Evolutionary conservation across 2,113 vertebrate species (phyloP).

Genomic region (Scortum barcoo): DNA sequence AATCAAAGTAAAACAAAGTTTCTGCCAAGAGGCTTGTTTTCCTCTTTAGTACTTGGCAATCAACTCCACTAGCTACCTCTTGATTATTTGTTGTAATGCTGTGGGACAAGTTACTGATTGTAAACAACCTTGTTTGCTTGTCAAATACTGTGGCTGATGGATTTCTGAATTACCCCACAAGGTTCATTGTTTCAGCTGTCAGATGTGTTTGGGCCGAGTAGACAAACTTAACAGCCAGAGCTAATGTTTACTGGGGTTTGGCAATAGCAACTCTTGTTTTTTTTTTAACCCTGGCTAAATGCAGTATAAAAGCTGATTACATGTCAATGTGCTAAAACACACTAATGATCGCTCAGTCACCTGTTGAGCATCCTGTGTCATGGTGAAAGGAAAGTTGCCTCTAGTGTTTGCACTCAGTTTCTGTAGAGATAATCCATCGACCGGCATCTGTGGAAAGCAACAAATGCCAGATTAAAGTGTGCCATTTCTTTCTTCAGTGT

Average conservation of each 20-base stretch:
- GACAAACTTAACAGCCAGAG: not conserved
- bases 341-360: not conserved
- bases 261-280: not conserved
- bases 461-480: not conserved
- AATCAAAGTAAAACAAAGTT: no score
- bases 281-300: not conserved
- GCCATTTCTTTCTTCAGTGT: not conserved
- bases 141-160: not conserved
- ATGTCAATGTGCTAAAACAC: not conserved
- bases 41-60: not conserved
- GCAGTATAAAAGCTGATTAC: not conserved
- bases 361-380: not conserved
- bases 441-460: not conserved
- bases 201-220: not conserved
- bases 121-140: not conserved
- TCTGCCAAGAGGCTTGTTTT: not conserved
- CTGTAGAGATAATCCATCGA: not conserved
- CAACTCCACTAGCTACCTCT: not conserved
- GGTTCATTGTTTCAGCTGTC: not conserved
- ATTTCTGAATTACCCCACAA: not conserved
- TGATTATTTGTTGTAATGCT: not conserved
- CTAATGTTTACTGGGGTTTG: not conserved
- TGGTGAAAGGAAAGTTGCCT: not conserved
- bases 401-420: not conserved
- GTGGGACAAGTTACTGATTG: not conserved